Percentiles rank a stretch among this genome's conserved stretches.
Evolutionary conservation across 2,797 vertebrate species (phyloP).

Genomic region (Schizopygopsis malacanthus): DNA sequence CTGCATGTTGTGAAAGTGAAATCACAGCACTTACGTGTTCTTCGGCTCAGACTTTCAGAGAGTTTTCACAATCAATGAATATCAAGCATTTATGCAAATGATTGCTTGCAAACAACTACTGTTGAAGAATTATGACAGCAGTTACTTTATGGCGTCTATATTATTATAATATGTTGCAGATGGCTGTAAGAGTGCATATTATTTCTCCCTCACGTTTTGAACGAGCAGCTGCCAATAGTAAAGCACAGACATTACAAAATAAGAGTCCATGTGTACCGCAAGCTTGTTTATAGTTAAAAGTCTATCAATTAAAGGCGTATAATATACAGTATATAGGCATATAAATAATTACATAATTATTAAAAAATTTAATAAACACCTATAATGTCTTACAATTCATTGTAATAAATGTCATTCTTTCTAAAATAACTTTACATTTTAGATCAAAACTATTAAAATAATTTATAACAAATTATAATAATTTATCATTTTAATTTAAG

Average conservation of each 20-base stretch:
- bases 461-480: no score
- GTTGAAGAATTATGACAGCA: not conserved
- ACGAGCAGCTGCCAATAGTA: not conserved
- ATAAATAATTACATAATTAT: no score
- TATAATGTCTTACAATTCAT: no score
- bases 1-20: not conserved
- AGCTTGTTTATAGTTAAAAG: not conserved
- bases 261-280: not conserved
- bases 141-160: not conserved
- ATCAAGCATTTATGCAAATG: not conserved
- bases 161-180: not conserved
- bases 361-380: no score
- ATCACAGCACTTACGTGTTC: no score
- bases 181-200: not conserved
- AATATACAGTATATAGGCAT: not conserved
- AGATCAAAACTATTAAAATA: no score
- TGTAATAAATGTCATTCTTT: no score
- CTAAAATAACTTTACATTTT: no score
- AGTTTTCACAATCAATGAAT: not conserved
- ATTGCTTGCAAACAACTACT: not conserved
- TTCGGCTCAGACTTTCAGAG: not conserved
- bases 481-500: no score
- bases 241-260: not conserved
- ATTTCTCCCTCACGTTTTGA: not conserved
- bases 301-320: not conserved